phyloP scores from a whole-genome alignment of 1,140 invertebrate species.

The Plutomurus gul region DNA sequence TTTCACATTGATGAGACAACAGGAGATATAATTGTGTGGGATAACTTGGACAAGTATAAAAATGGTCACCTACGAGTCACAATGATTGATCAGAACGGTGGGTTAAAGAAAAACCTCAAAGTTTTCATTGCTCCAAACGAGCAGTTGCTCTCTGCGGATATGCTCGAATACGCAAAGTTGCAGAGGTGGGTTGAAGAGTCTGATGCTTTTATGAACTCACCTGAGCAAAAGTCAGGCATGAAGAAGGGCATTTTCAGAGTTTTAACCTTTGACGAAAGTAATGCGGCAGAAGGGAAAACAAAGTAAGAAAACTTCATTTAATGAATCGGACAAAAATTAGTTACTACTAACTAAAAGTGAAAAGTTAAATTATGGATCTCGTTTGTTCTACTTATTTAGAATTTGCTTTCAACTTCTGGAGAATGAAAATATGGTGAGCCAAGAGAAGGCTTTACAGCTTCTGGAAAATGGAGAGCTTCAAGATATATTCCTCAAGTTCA shows the following conservation, averaged over 20 bases:
- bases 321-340: too few species aligned
- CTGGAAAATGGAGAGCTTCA: slow-evolving; percentile 48
- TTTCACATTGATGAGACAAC: slow-evolving; percentile 44
- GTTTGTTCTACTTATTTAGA: slow-evolving; percentile 32
- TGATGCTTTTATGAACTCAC: slow-evolving; percentile 41
- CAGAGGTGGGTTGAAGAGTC: slow-evolving; percentile 48
- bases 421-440: slow-evolving; percentile 52
- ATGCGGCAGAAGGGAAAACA: slow-evolving; percentile 52
- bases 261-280: slow-evolving; percentile 51
- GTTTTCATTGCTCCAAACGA: slow-evolving; percentile 50
- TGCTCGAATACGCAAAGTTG: slow-evolving; percentile 42
- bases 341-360: background rate
- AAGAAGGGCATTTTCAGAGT: slow-evolving; percentile 45
- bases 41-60: slow-evolving; percentile 49
- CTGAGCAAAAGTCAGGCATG: slow-evolving; percentile 20
- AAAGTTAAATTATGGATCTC: background rate
- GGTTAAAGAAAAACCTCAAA: slow-evolving; percentile 51
- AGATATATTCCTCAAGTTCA: slow-evolving; percentile 51
- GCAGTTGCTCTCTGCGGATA: slow-evolving; percentile 46
- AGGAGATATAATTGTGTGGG: slow-evolving; percentile 52
- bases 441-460: slow-evolving; percentile 50
- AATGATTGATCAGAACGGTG: slow-evolving; percentile 29
- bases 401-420: slow-evolving; percentile 53
- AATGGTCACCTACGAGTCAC: slow-evolving; percentile 50
- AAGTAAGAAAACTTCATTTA: slow-evolving; percentile 43